A percentile compares a stretch with the other conserved stretches of the same genome.
phyloP scores from a whole-genome alignment of 2,888 invertebrate species.

The Rotaria sp. region DNA sequence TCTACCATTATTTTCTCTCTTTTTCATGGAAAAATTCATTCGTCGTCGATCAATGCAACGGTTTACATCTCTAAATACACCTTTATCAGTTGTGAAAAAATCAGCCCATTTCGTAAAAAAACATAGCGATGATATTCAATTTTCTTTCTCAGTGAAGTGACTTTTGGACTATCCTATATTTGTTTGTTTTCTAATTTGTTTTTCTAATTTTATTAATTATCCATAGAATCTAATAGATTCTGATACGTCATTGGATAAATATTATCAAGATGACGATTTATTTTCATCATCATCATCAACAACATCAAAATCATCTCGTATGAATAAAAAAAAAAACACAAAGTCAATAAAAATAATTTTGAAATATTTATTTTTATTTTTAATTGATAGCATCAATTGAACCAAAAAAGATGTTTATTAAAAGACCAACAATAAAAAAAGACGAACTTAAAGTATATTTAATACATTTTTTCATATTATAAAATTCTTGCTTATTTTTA shows the following conservation, averaged over 20 bases:
- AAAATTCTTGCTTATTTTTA: neutral
- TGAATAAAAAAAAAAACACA: neutral
- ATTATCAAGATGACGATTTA: neutral
- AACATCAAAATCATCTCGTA: conserved; percentile 16
- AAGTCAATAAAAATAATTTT: neutral
- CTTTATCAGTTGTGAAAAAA: too few species aligned
- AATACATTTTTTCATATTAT: neutral
- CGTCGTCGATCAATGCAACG: too few species aligned
- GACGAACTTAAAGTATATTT: neutral
- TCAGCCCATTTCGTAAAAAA: too few species aligned
- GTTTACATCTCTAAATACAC: too few species aligned
- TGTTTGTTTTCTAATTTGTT: neutral
- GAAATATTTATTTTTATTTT: neutral
- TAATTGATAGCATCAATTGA: neutral
- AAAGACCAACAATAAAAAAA: neutral
- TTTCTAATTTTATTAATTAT: neutral
- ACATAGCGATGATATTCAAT: too few species aligned
- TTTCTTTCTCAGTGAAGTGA: too few species aligned
- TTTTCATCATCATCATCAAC: neutral
- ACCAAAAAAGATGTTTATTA: neutral
- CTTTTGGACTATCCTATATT: too few species aligned
- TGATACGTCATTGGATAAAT: conserved; percentile 10
- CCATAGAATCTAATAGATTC: neutral
- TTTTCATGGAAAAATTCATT: too few species aligned
- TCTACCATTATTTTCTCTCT: too few species aligned